Conservation (phyloP, 1,140 invertebrate genomes). For the Apis cerana region DNA sequence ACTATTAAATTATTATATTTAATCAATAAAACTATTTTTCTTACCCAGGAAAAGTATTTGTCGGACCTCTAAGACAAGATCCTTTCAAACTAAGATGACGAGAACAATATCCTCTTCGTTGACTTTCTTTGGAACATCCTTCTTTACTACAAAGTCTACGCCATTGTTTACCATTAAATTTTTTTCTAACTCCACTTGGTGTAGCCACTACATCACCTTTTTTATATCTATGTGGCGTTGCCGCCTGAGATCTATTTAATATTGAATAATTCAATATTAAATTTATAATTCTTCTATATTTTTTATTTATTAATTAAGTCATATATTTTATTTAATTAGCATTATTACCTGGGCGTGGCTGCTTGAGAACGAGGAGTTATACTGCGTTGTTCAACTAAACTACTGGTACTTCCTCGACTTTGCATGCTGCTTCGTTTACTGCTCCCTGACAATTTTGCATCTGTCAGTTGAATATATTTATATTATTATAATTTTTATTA, state of each 20-base stretch:
- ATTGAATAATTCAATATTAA: constrained; percentile 15
- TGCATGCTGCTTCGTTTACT: constrained; percentile 95
- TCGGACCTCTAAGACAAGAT: constrained; percentile 82
- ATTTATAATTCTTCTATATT: background rate
- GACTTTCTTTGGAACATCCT: constrained; percentile 98
- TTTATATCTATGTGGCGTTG: constrained; percentile 97
- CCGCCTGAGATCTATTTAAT: constrained; percentile 89
- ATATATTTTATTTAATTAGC: constrained; percentile 1
- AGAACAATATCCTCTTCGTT: constrained; percentile 97
- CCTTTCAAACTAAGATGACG: constrained; percentile 95
- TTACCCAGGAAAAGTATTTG: constrained; percentile 80
- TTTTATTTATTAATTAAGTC: constrained; percentile 20
- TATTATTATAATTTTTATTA: constrained; percentile 50
- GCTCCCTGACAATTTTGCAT: constrained; percentile 84
- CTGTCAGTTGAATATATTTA: constrained; percentile 73
- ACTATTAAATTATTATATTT: background rate
- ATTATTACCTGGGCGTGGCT: constrained; percentile 88
- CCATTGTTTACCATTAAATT: constrained; percentile 99
- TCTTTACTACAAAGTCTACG: constrained; percentile 96
- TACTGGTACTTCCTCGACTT: constrained; percentile 93
- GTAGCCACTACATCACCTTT: constrained; percentile 99
- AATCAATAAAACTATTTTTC: constrained; percentile 52
- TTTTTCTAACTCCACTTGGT: constrained; percentile 97
- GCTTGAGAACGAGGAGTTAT: constrained; percentile 93
- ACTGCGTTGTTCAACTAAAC: constrained; percentile 89